phyloP scores from a whole-genome alignment of 2,797 vertebrate genomes.

The Sandelia bainsii region DNA sequence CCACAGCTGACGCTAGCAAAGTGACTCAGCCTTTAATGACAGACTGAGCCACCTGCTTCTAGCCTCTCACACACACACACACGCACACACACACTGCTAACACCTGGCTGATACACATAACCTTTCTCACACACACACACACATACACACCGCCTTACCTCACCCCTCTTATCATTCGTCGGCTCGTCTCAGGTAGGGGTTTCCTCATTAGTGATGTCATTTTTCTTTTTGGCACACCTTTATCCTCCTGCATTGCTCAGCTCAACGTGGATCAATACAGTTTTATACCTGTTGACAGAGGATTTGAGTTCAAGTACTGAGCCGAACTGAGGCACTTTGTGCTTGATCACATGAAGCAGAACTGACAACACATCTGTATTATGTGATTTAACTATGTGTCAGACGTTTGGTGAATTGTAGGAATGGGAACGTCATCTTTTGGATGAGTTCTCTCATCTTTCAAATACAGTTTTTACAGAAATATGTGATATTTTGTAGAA shows the following conservation, averaged over 20 bases:
- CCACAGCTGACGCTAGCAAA: constrained; percentile 16
- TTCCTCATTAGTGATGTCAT: constrained; percentile 67
- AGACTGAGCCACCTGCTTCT: constrained; percentile 75
- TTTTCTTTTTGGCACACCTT: constrained; percentile 7
- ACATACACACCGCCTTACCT: constrained; percentile 27
- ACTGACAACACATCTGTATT: no score
- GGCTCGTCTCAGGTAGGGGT: constrained; percentile 41
- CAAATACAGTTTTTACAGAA: no score
- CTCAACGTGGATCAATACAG: background rate
- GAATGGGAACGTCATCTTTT: no score
- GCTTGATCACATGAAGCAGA: no score
- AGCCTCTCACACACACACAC: constrained; percentile 23
- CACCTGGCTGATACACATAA: constrained; percentile 64
- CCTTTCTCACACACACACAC: constrained; percentile 36
- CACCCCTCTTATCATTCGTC: constrained; percentile 45
- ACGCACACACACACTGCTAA: constrained; percentile 27
- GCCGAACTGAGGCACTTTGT: no score
- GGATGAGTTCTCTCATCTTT: no score
- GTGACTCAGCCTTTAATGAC: constrained; percentile 79
- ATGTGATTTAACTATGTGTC: no score
- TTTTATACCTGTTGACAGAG: constrained; percentile 4
- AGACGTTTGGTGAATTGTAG: no score
- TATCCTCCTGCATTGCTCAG: background rate
- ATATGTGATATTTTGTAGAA: no score
- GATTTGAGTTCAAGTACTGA: no score